Evolutionary conservation across 2,113 vertebrate species (phyloP), one percentile per base, ranked within the genome.

Genomic region (Cavia porcellus): DNA sequence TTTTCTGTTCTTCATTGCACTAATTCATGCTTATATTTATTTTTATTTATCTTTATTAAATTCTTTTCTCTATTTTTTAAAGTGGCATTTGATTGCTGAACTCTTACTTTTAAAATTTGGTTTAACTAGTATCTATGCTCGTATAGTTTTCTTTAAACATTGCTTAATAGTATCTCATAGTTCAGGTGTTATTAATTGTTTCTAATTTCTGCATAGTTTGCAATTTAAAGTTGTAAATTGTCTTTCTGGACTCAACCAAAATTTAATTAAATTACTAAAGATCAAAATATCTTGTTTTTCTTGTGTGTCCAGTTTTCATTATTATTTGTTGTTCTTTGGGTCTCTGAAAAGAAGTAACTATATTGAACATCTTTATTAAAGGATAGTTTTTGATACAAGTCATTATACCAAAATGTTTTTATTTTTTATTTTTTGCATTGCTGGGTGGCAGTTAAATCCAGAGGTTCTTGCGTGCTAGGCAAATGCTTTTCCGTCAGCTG

Each of bases 161-260:
- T 45, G 81, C 5, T 45, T 59, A 82, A 45, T 2, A 10, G 0
- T 77, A 70, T 70, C 45, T 77, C 64, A 77, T 55, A 68, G 7
- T 61, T 86, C 32, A 89, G 35, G n/a, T 94, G 14, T 55, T 75
- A 45, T 87, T 61, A 57, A 81, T 75, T 94, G 57, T 13, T 92
- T 86, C 35, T 90, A 14, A 82, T 70, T 47, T 94, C 50, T 92
- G 92, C 28, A 15, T 85, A 85, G 47, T 59, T 19, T 57, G 12
- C 2, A 74, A 61, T 90, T 86, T 35, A 15, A 87, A 79, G 22
- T 89, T 84, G 88, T 70, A 47, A 15, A 7, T 64, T 97, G 45
- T 84, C 38, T 20, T 83, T 10, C 87, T 85, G 45, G 25, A 82
- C 9, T 81, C 45, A 59, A 42, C n/a, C 61, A 35, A 61, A 57